Base-by-base conservation (phyloP, 92 coral and sea anemone species). In the Pocillopora meandrina region DNA sequence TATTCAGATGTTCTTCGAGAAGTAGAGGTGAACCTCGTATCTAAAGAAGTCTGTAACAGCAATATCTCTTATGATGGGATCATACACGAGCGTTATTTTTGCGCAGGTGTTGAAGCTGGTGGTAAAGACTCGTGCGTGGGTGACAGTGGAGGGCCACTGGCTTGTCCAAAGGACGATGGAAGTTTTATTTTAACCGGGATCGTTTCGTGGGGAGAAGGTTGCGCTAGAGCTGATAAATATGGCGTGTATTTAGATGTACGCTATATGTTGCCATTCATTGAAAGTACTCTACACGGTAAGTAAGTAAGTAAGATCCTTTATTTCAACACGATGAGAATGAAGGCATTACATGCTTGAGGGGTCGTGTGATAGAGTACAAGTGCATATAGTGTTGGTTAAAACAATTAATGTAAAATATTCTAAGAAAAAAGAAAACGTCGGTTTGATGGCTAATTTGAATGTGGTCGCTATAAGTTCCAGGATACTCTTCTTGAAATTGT, bases 201-300 rank as follows among this genome's bases (percentile, higher is more conserved):
- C 68, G 96, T 96, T 34, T 92, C 95, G 63, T 94, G 98, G 98
- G 98, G 98, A 61, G 56, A 82, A 9, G 98, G 98, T 1, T 96
- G 98, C 83, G 98, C 98, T 12, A 78, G 91, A 79, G 95, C 98
- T 1, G 57, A 94, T 76, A 93, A 94, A 71, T 94, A 94, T 87
- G 98, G 98, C n/a, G 98, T 94, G 60, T 96, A 96, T 71, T 84
- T 95, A 62, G 94, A 96, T 75, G 98, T 96, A 23, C 87, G 89
- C 31, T 85, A 82, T 62, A 77, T 92, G 81, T 60, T 96, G 70
- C 95, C 98, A 1, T 96, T 96, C 77, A 87, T 96, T 61, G 90
- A 96, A 63, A 90, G 84, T 59, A 88, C 92, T 11, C 20, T 91
- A 10, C 61, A 89, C 75, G 94, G 96, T 93, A 76, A 67, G 88